A percentile compares a stretch with the other conserved stretches of the same genome.
These are phyloP conservation scores for Gambusia yucatana DNA, from an alignment of 2,797 vertebrate species.

Conservation along the genomic window DNA sequence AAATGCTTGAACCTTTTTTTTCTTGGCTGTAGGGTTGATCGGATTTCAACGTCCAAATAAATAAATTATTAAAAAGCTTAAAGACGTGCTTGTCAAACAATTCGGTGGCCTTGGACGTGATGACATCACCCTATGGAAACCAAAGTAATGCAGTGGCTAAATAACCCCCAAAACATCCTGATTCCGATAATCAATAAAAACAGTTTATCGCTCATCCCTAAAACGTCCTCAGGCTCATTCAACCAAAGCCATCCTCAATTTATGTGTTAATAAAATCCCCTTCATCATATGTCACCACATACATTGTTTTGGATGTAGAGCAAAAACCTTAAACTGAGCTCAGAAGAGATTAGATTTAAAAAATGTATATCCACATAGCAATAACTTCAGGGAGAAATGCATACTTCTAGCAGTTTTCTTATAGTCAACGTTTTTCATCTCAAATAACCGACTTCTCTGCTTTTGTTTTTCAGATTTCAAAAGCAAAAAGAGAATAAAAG, in stretches of 20 bases:
- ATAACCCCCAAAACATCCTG: too few relatives aligned
- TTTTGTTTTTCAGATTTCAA: conserved; percentile 1
- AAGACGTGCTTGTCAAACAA: too few relatives aligned
- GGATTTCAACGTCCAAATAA: too few relatives aligned
- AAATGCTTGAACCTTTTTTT: too few relatives aligned
- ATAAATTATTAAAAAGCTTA: too few relatives aligned
- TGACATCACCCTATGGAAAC: too few relatives aligned
- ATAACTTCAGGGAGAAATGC: background rate
- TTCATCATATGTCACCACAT: background rate
- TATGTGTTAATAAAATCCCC: background rate
- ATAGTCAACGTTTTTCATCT: background rate
- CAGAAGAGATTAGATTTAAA: too few relatives aligned
- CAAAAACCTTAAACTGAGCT: background rate
- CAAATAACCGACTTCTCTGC: background rate
- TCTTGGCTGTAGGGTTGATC: too few relatives aligned
- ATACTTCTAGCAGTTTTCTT: background rate
- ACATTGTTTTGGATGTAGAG: background rate
- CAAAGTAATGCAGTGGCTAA: too few relatives aligned
- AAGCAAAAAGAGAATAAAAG: background rate
- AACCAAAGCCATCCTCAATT: background rate
- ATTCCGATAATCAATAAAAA: too few relatives aligned
- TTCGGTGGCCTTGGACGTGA: too few relatives aligned
- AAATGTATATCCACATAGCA: background rate
- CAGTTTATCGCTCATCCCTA: too few relatives aligned
- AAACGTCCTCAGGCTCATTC: background rate